A percentile compares a stretch with the other conserved stretches of the same genome.
Conservation (phyloP, 2,113 vertebrate species). For the Benitochromis conjunctus region DNA sequence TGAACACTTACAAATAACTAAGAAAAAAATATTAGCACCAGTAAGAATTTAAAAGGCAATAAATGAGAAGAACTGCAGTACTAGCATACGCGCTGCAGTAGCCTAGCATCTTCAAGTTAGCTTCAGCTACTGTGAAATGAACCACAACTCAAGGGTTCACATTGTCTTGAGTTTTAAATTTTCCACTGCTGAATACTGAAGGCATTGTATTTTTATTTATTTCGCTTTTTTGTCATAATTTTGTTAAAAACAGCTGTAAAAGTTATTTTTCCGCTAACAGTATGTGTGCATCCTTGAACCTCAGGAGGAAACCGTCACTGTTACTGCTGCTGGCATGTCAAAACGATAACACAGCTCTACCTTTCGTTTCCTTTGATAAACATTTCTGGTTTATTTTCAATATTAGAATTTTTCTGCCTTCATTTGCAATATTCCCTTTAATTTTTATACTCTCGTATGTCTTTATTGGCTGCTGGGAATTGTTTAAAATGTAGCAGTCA, state of each 20-base stretch:
- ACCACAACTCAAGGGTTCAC: not conserved
- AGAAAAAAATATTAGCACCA: not conserved
- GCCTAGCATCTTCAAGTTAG: not conserved
- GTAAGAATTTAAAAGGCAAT: not conserved
- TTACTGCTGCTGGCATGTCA: not conserved
- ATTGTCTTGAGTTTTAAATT: not conserved
- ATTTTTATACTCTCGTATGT: not conserved
- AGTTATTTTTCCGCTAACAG: not conserved
- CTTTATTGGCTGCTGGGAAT: not conserved
- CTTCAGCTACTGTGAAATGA: not conserved
- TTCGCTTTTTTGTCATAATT: accelerated
- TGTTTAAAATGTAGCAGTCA: not conserved
- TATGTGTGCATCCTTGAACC: not conserved
- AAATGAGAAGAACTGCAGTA: not conserved
- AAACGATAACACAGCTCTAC: not conserved
- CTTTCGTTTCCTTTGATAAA: not conserved
- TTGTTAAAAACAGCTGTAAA: not conserved
- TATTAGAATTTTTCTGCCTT: not conserved
- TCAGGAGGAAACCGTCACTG: not conserved
- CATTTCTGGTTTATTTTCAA: not conserved
- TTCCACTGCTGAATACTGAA: not conserved
- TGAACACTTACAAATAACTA: not conserved
- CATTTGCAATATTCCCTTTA: not conserved
- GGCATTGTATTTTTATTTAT: not conserved
- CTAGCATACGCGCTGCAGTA: not conserved